Evolutionary conservation across 2,113 vertebrate species (phyloP).

Genomic region (Antechinus stuartii): DNA sequence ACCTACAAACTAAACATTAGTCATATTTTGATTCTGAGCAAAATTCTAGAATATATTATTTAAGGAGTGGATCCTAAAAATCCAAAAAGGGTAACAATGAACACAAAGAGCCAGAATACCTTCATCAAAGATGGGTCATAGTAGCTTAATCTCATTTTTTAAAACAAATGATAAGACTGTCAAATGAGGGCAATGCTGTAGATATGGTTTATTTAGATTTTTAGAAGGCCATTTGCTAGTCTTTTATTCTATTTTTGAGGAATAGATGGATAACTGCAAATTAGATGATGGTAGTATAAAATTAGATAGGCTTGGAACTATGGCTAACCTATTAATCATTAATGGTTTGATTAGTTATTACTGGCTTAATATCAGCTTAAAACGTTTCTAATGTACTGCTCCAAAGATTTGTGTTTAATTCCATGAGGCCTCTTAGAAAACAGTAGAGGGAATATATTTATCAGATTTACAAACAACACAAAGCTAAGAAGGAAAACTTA

Average conservation of each 20-base stretch:
- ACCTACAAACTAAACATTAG: too few relatives aligned
- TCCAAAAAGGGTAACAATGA: too few relatives aligned
- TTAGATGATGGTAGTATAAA: not conserved
- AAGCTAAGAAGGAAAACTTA: not conserved
- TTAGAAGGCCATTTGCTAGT: not conserved
- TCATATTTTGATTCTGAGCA: too few relatives aligned
- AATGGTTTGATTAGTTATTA: too few relatives aligned
- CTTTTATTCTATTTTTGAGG: not conserved
- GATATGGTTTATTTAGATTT: not conserved
- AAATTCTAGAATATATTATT: too few relatives aligned
- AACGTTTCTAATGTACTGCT: not conserved
- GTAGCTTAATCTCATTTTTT: not conserved
- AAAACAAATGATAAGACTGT: not conserved
- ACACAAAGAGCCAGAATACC: too few relatives aligned
- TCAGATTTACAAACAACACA: not conserved
- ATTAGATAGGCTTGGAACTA: not conserved
- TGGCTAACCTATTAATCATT: not conserved
- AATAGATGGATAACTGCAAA: not conserved
- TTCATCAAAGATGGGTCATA: too few relatives aligned
- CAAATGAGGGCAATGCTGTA: not conserved
- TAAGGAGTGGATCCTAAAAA: too few relatives aligned
- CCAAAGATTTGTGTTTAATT: not conserved
- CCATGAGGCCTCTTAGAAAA: not conserved
- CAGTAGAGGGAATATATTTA: not conserved
- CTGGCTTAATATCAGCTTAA: not conserved